Base-by-base conservation (phyloP, 2,797 vertebrate species). In the Catamblyrhynchus diadema region DNA sequence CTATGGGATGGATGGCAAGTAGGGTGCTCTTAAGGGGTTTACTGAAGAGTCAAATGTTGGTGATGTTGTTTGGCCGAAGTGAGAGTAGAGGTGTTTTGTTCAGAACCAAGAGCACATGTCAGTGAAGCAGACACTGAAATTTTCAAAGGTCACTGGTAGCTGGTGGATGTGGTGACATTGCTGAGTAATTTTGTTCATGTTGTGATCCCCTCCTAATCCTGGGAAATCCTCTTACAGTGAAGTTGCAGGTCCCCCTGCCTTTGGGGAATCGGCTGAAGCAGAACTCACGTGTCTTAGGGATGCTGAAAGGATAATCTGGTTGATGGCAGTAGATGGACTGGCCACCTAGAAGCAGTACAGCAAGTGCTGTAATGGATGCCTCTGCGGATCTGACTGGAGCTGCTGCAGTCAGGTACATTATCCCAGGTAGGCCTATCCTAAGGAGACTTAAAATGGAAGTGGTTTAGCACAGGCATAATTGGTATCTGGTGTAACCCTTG, bases 271-370 rank as follows among this genome's bases (percentile, higher is more conserved):
- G 42, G 62, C 32, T 82, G 37, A 79, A 85, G 50, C 24, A 32
- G 60, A 20, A 24, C 6, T 13, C 12, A 23, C 0, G 0, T 28
- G 45, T 56, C 48, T 25, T n/a, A 72, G 56, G 33, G 54, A 51
- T 69, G 42, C 45, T 56, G 47, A n/a, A 69, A 66, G 22, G 39
- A 45, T 47, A 42, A 59, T 71, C 15, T 42, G 16, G 5, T 27
- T 70, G 44, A 27, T 32, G 33, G 37, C 20, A 51, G 41, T 16
- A 66, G 72, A 24, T 10, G 47, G 44, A 47, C 14, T 73, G 41
- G 44, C 20, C 48, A 39, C 11, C 13, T 14, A 21, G n/a, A 77
- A 72, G 21, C 73, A 20, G 28, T 80, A 8, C 3, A 13, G 6
- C 69, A 28, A 35, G 27, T 22, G 51, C 65, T 88, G 22, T 14